These are phyloP conservation scores for Diplodus sargus DNA, from an alignment of 2,797 vertebrate species.

Conservation along the genomic window DNA sequence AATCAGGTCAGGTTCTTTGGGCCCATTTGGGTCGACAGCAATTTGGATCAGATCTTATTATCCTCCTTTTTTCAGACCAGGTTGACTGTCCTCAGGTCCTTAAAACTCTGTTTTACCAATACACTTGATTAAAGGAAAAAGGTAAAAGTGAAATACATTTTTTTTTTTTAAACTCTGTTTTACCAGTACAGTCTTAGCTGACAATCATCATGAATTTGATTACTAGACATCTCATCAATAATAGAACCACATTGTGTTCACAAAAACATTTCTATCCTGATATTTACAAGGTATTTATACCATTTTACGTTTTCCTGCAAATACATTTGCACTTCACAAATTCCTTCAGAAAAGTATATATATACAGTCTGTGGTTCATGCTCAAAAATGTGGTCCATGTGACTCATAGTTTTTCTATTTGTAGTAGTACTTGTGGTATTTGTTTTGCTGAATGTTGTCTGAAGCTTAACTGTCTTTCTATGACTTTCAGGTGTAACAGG, in stretches of 20 bases:
- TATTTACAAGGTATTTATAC: no score
- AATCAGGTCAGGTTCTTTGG: not conserved
- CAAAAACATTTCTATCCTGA: not conserved
- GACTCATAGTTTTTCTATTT: not conserved
- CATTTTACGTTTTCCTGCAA: not conserved
- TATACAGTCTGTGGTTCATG: not conserved
- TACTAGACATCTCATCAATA: not conserved
- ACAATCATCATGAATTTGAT: not conserved
- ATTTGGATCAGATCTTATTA: not conserved
- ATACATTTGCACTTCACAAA: no score
- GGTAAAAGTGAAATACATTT: no score
- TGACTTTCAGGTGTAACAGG: conserved; percentile 86
- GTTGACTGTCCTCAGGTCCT: not conserved
- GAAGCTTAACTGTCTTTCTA: conserved; percentile 1
- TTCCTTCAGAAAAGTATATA: not conserved
- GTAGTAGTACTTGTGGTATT: no score
- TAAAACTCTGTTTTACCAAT: not conserved
- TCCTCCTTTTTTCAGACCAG: no score
- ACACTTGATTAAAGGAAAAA: no score
- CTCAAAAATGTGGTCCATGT: not conserved
- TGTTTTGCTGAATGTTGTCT: not conserved
- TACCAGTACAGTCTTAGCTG: not conserved
- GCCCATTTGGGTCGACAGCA: not conserved
- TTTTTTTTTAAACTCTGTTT: not conserved
- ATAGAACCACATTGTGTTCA: not conserved